These are phyloP conservation scores for Thera obeliscata DNA, from an alignment of 2,888 invertebrate species.

Conservation along the genomic window DNA sequence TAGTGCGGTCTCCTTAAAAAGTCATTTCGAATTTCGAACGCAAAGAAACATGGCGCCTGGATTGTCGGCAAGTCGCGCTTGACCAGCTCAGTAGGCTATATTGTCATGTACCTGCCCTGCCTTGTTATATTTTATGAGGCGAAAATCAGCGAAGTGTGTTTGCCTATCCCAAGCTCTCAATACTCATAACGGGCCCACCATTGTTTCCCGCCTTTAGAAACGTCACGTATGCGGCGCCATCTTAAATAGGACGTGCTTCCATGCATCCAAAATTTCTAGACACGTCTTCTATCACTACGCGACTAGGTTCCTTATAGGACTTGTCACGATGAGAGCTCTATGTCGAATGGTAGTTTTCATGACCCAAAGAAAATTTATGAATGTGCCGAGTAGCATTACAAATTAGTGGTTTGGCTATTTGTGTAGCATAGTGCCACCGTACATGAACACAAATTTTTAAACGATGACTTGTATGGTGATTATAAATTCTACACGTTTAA, in stretches of 20 bases:
- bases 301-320: constrained; percentile 39
- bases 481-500: constrained; percentile 40
- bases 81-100: constrained; percentile 59
- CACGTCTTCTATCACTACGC: constrained; percentile 50
- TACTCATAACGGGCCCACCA: constrained; percentile 78
- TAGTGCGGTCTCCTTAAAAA: constrained; percentile 49
- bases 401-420: constrained; percentile 60
- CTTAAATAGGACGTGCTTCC: constrained; percentile 74
- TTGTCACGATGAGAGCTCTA: constrained; percentile 55
- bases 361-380: constrained; percentile 79
- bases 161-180: constrained; percentile 70
- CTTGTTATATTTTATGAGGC: constrained; percentile 47
- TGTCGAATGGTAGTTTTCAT: constrained; percentile 63
- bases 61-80: constrained; percentile 37
- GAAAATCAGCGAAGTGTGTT: constrained; percentile 67
- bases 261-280: constrained; percentile 63
- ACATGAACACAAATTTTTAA: constrained; percentile 60
- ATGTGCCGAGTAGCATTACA: constrained; percentile 63
- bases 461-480: constrained; percentile 49
- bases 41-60: constrained; percentile 57
- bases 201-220: constrained; percentile 75
- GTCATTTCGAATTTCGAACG: constrained; percentile 57
- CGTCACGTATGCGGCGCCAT: constrained; percentile 80
- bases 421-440: constrained; percentile 51
- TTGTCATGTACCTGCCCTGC: constrained; percentile 17